Evolutionary conservation across 2,797 vertebrate genomes (phyloP).

Genomic region (Avahi laniger): DNA sequence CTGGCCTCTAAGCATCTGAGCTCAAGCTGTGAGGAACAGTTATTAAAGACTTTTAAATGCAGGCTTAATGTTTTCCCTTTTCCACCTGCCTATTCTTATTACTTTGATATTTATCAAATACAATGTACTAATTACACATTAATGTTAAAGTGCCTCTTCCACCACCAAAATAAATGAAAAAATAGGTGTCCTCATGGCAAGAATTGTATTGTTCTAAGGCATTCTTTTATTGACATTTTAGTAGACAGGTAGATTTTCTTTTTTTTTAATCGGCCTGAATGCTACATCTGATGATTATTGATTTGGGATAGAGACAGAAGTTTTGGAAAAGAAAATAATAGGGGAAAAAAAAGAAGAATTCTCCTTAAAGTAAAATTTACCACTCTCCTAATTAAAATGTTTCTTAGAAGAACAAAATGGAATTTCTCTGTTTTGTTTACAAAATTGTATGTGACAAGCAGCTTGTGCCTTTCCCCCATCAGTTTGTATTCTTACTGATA

Average conservation of each 20-base stretch:
- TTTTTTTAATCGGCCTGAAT: neutral
- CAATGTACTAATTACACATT: neutral
- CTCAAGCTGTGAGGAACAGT: neutral
- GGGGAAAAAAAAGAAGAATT: neutral
- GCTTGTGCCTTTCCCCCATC: neutral
- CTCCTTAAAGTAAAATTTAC: neutral
- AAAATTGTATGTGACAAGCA: neutral
- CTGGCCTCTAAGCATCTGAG: neutral
- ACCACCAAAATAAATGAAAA: conserved; percentile 17
- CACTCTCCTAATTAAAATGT: neutral
- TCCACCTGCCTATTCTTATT: neutral
- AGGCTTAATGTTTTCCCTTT: neutral
- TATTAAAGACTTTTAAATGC: conserved; percentile 37
- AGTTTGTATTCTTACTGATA: neutral
- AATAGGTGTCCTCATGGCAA: neutral
- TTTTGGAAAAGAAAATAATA: conserved; percentile 20
- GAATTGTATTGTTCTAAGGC: neutral
- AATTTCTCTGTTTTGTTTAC: conserved; percentile 9
- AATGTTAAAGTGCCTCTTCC: neutral
- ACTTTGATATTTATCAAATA: conserved; percentile 39
- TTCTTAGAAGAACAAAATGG: neutral
- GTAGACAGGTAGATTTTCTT: neutral
- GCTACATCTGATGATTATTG: neutral
- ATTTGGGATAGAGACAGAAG: neutral
- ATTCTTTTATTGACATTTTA: conserved; percentile 1